Base-by-base conservation (phyloP, 2,888 invertebrate species). In the Idaea dimidiata region DNA sequence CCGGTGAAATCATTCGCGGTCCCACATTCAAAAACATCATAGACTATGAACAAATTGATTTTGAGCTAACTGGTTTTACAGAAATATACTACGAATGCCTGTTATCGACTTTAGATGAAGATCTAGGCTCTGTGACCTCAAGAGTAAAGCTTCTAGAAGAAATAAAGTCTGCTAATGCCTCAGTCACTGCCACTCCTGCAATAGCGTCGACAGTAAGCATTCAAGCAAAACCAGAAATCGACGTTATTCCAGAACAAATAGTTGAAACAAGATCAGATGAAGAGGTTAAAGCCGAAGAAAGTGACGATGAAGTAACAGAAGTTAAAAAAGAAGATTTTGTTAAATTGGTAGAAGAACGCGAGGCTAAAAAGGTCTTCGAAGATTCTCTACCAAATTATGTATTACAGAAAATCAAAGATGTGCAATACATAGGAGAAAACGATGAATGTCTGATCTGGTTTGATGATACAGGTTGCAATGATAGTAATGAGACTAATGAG, bases 61-160 rank as follows among this genome's bases (percentile, higher is more conserved):
- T 91, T 66, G 90, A 91, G 64, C 54, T 91, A n/a, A 84, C 81
- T 8, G 90, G 88, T 0, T 88, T 83, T 57, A 85, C 83, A 0
- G 90, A 91, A 67, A 88, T 91, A 55, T 91, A 91, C 69, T 88
- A 86, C 57, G 88, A 90, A 68, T 84, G 83, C 58, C 74, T 88
- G 4, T 62, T 88, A 1, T 82, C 84, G 17, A 83, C 83, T 24
- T 74, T 84, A 68, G 82, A 84, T 0, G 88, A 89, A 59, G 88
- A 89, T 67, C 61, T 91, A 16, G 78, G 80, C 8, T 89, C 89
- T 62, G 80, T 90, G 0, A 79, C 85, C 0, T 91, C 91, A 0
- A 84, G 90, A 67, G 88, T 86, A 0, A 89, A 88, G 63, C 70
- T 89, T 1, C 65, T 91, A 43, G 84, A 82, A 7, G 88, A 88